A percentile compares a stretch with the other conserved stretches of the same genome.
These are phyloP conservation scores for Schizaphis graminum DNA, from an alignment of 2,888 invertebrate genomes.

Conservation along the genomic window DNA sequence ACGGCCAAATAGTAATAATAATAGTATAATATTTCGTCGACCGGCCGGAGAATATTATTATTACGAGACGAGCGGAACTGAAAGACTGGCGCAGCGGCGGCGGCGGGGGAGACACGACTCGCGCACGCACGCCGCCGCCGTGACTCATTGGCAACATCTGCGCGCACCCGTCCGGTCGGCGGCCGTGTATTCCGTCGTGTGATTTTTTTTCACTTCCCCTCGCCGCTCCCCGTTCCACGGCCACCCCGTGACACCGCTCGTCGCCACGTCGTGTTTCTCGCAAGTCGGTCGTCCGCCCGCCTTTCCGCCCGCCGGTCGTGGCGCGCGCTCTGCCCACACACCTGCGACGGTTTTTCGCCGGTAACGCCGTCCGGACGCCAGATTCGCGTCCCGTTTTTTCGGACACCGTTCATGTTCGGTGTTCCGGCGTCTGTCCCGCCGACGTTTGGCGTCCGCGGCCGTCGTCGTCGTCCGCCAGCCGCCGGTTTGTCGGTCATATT, in stretches of 20 bases:
- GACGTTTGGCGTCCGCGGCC: slow-evolving; percentile 63
- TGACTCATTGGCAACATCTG: slow-evolving; percentile 65
- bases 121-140: slow-evolving; percentile 56
- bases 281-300: slow-evolving; percentile 54
- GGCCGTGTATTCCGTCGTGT: slow-evolving; percentile 49
- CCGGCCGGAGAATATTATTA: background rate
- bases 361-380: slow-evolving; percentile 52
- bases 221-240: background rate
- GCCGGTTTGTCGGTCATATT: slow-evolving; percentile 64
- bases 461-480: slow-evolving; percentile 45
- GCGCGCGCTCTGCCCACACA: slow-evolving; percentile 61
- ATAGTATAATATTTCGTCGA: background rate
- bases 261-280: slow-evolving; percentile 20
- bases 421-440: slow-evolving; percentile 67
- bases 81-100: slow-evolving; percentile 25
- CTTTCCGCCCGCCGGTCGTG: slow-evolving; percentile 8
- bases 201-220: slow-evolving; percentile 35
- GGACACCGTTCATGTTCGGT: slow-evolving; percentile 68
- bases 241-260: background rate
- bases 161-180: slow-evolving; percentile 60
- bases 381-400: slow-evolving; percentile 63
- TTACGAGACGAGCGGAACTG: background rate
- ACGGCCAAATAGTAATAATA: slow-evolving; percentile 1
- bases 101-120: slow-evolving; percentile 50
- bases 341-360: slow-evolving; percentile 69